These are phyloP conservation scores for Epiperipatus broadwayi DNA, from an alignment of 2,888 invertebrate species.

Conservation along the genomic window DNA sequence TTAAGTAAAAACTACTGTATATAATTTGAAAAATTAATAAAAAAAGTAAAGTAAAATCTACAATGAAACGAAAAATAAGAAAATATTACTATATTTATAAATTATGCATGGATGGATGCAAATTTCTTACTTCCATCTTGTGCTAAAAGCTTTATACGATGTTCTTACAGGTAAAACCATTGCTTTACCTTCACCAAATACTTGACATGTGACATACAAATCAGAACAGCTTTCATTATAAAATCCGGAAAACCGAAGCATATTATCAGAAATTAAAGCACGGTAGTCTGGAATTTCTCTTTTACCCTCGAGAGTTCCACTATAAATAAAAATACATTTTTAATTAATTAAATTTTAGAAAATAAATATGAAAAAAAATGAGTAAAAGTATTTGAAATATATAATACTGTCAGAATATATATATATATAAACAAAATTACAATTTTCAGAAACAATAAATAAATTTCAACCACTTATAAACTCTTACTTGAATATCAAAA, in stretches of 20 bases:
- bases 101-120: background rate
- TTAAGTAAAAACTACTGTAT: background rate
- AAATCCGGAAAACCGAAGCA: slow-evolving; percentile 71
- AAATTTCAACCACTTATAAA: too few relatives aligned
- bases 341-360: too few relatives aligned
- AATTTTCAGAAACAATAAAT: too few relatives aligned
- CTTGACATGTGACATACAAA: slow-evolving; percentile 63
- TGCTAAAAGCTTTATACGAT: slow-evolving; percentile 75
- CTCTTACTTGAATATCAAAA: too few relatives aligned
- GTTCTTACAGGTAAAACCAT: slow-evolving; percentile 69
- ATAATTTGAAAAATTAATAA: background rate
- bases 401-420: too few relatives aligned
- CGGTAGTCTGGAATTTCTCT: slow-evolving; percentile 67
- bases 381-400: too few relatives aligned
- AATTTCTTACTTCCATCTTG: slow-evolving; percentile 70
- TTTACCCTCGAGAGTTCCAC: slow-evolving; percentile 81
- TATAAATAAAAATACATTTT: slow-evolving; percentile 31
- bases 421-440: too few relatives aligned
- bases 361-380: too few relatives aligned
- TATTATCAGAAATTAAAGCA: slow-evolving; percentile 62
- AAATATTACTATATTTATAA: background rate
- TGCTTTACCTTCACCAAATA: slow-evolving; percentile 53
- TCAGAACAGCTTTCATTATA: slow-evolving; percentile 69
- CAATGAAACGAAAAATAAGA: background rate
- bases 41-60: background rate